These are phyloP conservation scores for Ophion obscuratus DNA, from an alignment of 2,888 invertebrate species.

Conservation along the genomic window DNA sequence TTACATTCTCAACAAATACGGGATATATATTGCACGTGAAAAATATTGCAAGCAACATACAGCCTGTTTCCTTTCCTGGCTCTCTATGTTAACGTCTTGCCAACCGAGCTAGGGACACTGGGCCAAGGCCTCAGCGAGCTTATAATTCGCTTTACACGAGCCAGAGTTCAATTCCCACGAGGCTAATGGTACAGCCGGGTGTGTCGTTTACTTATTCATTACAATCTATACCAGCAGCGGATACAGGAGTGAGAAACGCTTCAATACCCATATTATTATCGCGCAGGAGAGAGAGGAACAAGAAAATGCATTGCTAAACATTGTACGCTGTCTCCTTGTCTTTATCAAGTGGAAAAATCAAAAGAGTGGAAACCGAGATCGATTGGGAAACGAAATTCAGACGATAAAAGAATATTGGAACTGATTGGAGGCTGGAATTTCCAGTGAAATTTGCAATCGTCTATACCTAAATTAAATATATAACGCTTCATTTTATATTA, in stretches of 20 bases:
- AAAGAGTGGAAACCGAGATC: not conserved
- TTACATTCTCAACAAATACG: slow-evolving; percentile 23
- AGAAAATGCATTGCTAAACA: not conserved
- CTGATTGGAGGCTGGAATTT: not conserved
- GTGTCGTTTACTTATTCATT: slow-evolving; percentile 8
- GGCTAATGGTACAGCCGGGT: slow-evolving; percentile 15
- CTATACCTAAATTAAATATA: too few species aligned
- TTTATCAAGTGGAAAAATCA: not conserved
- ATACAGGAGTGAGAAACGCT: not conserved
- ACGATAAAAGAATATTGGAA: not conserved
- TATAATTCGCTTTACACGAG: slow-evolving; percentile 22
- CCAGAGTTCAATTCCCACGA: slow-evolving; percentile 74
- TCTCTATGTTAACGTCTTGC: slow-evolving; percentile 34
- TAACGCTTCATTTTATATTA: too few species aligned
- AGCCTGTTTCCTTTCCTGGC: slow-evolving; percentile 56
- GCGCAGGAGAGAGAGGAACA: too few species aligned
- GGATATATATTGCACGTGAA: slow-evolving; percentile 2
- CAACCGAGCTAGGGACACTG: slow-evolving; percentile 69
- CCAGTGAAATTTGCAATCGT: not conserved
- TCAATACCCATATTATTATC: not conserved
- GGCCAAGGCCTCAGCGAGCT: slow-evolving; percentile 73
- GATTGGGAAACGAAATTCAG: not conserved
- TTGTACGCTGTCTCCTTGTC: not conserved
- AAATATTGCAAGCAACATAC: slow-evolving; percentile 12
- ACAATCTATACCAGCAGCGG: not conserved